Conservation (phyloP, 2,888 invertebrate species). For the Pandemis cinnamomeana region DNA sequence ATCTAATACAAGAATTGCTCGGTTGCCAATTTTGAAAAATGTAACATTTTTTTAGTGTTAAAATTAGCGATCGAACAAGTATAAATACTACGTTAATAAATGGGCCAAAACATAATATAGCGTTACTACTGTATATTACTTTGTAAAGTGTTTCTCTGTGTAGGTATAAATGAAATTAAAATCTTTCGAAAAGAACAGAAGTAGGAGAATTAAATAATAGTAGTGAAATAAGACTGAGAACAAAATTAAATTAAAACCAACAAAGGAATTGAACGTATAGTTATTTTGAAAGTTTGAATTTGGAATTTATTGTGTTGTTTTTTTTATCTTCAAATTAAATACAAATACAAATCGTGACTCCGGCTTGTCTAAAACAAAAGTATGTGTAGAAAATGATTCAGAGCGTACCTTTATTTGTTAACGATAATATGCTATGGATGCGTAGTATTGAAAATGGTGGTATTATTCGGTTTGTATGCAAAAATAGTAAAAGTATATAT, state of each 20-base stretch:
- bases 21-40: conserved; percentile 66
- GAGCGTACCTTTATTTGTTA: conserved; percentile 64
- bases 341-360: conserved; percentile 56
- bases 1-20: conserved; percentile 68
- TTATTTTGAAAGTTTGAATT: conserved; percentile 62
- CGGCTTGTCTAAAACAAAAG: conserved; percentile 69
- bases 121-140: conserved; percentile 71
- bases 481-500: conserved; percentile 80
- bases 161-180: conserved; percentile 73
- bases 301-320: conserved; percentile 65
- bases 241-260: conserved; percentile 57
- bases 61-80: conserved; percentile 76
- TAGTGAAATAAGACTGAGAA: conserved; percentile 57
- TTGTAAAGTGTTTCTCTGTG: conserved; percentile 84
- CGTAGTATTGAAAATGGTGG: conserved; percentile 74
- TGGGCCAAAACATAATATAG: conserved; percentile 79
- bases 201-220: conserved; percentile 69
- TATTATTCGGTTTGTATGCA: conserved; percentile 77
- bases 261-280: conserved; percentile 57
- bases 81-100: conserved; percentile 69
- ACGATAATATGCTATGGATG: conserved; percentile 70
- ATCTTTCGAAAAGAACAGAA: conserved; percentile 70
- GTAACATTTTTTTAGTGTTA: neutral
- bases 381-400: conserved; percentile 67
- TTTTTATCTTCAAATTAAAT: conserved; percentile 49